Evolutionary conservation across 2,797 vertebrate genomes (phyloP), one percentile per base, ranked within the genome.

Genomic region (Sciurus carolinensis): DNA sequence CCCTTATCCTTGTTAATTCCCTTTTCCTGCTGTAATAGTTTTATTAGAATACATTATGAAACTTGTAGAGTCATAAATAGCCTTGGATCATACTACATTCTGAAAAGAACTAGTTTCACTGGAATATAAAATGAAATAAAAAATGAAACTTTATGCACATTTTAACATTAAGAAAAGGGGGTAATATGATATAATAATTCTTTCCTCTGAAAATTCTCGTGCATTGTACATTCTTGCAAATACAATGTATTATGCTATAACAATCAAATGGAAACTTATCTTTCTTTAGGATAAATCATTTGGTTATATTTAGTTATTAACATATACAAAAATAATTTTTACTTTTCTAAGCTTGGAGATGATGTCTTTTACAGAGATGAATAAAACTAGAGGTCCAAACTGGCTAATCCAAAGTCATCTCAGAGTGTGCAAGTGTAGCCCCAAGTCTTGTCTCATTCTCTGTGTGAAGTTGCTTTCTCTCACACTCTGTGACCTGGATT

Each of bases 21-120:
- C 5, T 96, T 92, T 97, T 62, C 94, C 59, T 97, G 94, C 89
- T 92, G 18, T 96, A 97, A 90, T 98, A 95, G 93, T 97, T 98
- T 98, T 97, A 97, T 97, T 97, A 96, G 82, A 75, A 98, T 96
- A 97, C 96, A 97, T 98, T 97, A 95, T 64, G 85, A 97, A 98
- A 73, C 77, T 54, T 97, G 96, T 97, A 86, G 59, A 87, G 91
- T 54, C 83, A 66, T 97, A 98, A 98, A 98, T 97, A 98, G 15
- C 14, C 18, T 24, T 91, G 96, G 89, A 92, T 98, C 73, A 54
- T 71, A 42, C 28, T 96, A 83, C 73, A 85, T 95, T 97, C 77
- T 66, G 3, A 94, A 69, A 89, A 95, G 14, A 94, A 4, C 59
- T 69, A 39, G 24, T 97, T 98, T 84, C 73, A 79, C 86, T 97